Conservation (phyloP, 2,797 vertebrate species). For the Tangara arthus region DNA sequence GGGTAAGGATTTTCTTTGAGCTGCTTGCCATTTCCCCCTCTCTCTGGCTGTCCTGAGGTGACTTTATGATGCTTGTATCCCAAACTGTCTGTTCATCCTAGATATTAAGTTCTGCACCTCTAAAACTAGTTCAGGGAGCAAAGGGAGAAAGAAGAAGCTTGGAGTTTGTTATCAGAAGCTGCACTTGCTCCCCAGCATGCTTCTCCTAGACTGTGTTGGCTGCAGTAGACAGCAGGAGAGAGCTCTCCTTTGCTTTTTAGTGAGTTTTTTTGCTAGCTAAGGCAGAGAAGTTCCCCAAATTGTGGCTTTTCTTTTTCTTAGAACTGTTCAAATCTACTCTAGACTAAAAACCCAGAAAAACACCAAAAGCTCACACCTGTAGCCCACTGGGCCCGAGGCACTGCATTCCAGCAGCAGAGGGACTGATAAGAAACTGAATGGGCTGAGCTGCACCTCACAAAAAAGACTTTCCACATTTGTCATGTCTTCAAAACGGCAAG, state of each 20-base stretch:
- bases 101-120: background rate
- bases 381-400: rapidly evolving
- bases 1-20: background rate
- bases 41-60: background rate
- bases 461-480: background rate
- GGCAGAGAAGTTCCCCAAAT: background rate
- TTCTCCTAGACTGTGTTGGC: background rate
- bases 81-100: background rate
- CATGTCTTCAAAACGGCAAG: background rate
- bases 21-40: background rate
- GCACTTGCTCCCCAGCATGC: background rate
- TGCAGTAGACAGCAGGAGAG: background rate
- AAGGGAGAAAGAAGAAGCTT: background rate
- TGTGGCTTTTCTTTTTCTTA: background rate
- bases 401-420: background rate
- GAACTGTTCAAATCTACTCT: background rate
- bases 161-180: background rate
- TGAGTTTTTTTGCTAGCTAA: background rate
- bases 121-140: background rate
- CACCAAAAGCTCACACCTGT: background rate
- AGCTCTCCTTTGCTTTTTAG: background rate
- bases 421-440: background rate
- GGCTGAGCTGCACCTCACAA: background rate
- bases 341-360: background rate
- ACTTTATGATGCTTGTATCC: background rate